Conservation (phyloP, 2,797 vertebrate genomes). For the Mormyrops boulengeri region DNA sequence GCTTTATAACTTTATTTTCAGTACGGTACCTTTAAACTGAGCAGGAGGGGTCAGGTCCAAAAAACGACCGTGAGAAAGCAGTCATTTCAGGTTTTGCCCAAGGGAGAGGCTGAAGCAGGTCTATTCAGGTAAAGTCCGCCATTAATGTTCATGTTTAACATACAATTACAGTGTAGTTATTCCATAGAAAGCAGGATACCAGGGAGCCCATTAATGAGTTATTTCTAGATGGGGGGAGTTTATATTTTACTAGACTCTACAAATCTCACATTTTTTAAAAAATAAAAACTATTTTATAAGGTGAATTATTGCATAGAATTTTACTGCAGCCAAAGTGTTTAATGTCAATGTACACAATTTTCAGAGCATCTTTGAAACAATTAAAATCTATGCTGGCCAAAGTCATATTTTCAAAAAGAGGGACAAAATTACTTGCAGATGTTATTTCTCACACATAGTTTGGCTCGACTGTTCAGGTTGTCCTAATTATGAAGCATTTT, state of each 20-base stretch:
- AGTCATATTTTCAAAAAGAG: slow-evolving; percentile 19
- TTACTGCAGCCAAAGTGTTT: slow-evolving; percentile 15
- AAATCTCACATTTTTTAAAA: neutral
- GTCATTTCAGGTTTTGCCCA: neutral
- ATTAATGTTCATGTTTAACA: slow-evolving; percentile 17
- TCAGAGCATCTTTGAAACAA: slow-evolving; percentile 29
- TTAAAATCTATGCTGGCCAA: slow-evolving; percentile 21
- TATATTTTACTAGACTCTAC: slow-evolving; percentile 24
- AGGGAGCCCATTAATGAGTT: neutral
- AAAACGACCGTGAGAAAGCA: neutral
- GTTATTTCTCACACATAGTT: slow-evolving; percentile 31
- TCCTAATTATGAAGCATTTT: slow-evolving; percentile 23
- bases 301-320: slow-evolving; percentile 16
- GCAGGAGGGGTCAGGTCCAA: neutral
- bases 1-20: neutral
- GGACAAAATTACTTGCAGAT: slow-evolving; percentile 34
- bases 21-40: neutral
- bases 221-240: slow-evolving; percentile 14
- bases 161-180: slow-evolving; percentile 19
- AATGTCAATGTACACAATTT: slow-evolving; percentile 20
- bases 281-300: slow-evolving; percentile 21
- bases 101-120: neutral
- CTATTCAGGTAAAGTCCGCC: neutral
- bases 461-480: slow-evolving; percentile 24
- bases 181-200: slow-evolving; percentile 2